Percentiles rank a stretch among this genome's conserved stretches.
These are phyloP conservation scores for Zootermopsis nevadensis DNA, from an alignment of 2,888 invertebrate species.

Conservation along the genomic window DNA sequence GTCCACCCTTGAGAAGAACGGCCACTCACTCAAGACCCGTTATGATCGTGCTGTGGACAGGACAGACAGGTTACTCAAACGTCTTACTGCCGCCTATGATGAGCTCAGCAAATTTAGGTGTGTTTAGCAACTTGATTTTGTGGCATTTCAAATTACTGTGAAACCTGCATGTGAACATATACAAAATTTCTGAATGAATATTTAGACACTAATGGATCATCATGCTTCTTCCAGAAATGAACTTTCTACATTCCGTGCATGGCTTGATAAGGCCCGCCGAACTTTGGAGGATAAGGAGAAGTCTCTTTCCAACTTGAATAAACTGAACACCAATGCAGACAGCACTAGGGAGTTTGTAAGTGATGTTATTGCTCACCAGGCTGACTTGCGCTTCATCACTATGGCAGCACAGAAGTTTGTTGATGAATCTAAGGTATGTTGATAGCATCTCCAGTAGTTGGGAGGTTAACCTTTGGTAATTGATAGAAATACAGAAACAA, in stretches of 20 bases:
- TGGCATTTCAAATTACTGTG: too few relatives aligned
- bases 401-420: conserved; percentile 97
- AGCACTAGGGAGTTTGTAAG: conserved; percentile 89
- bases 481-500: too few relatives aligned
- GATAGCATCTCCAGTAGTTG: too few relatives aligned
- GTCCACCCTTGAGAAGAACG: conserved; percentile 86
- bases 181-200: too few relatives aligned
- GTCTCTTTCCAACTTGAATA: conserved; percentile 80
- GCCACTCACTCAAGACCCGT: conserved; percentile 83
- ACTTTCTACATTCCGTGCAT: conserved; percentile 81
- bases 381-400: conserved; percentile 93
- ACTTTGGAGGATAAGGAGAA: conserved; percentile 87
- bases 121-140: conserved; percentile 49
- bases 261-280: conserved; percentile 85
- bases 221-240: conserved; percentile 64
- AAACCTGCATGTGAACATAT: too few relatives aligned
- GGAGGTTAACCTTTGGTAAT: too few relatives aligned
- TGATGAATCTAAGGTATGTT: conserved; percentile 87
- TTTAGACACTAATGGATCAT: background rate
- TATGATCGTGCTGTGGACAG: conserved; percentile 86
- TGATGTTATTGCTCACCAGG: conserved; percentile 95
- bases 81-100: conserved; percentile 83
- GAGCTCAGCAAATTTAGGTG: conserved; percentile 87
- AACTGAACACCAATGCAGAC: conserved; percentile 76
- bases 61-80: conserved; percentile 80